These are phyloP conservation scores for Indri indri DNA, from an alignment of 2,113 vertebrate genomes.

Conservation along the genomic window DNA sequence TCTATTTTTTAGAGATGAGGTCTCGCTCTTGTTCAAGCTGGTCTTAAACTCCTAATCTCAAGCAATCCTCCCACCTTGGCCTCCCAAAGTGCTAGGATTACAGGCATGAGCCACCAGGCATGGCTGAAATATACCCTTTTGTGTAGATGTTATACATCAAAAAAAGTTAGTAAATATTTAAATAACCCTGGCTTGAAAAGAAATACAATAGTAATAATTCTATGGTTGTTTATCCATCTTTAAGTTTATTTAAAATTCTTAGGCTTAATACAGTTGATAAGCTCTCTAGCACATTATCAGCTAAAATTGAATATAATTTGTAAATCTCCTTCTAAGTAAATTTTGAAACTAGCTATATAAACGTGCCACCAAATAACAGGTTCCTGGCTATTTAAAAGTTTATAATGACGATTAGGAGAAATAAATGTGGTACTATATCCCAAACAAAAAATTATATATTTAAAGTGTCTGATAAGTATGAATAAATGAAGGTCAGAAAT, in stretches of 20 bases:
- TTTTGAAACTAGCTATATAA: neutral
- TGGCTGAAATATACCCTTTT: neutral
- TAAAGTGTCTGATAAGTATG: neutral
- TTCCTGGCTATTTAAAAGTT: neutral
- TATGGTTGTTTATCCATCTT: neutral
- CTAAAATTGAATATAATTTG: neutral
- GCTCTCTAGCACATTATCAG: neutral
- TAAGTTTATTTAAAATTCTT: neutral
- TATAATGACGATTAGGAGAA: neutral
- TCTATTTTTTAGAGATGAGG: too few species aligned
- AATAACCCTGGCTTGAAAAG: neutral
- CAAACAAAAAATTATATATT: neutral
- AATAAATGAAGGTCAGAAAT: constrained; percentile 15
- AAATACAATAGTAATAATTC: neutral
- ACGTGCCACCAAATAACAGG: neutral
- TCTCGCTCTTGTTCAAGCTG: too few species aligned
- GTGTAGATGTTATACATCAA: neutral
- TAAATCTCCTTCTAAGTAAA: neutral
- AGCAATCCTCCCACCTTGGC: too few species aligned
- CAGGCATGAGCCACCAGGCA: too few species aligned
- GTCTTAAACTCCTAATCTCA: too few species aligned
- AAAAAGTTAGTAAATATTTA: neutral
- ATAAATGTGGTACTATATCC: neutral
- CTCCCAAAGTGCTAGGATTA: too few species aligned
- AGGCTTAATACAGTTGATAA: neutral